Base-by-base conservation (phyloP, 2,113 vertebrate genomes). In the Pholis gunnellus region DNA sequence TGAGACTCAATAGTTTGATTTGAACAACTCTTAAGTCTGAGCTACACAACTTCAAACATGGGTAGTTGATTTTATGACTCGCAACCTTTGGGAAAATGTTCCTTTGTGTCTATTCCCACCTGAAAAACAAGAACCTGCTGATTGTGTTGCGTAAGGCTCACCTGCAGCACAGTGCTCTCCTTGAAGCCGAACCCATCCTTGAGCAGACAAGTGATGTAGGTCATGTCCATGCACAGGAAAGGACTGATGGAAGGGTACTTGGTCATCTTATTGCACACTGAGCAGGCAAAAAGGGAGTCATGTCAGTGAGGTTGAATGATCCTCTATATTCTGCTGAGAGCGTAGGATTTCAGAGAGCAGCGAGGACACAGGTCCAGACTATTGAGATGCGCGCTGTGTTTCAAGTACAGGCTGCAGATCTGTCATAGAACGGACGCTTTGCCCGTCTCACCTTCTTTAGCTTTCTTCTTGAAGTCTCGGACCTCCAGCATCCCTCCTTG, bases 221-320 rank as follows among this genome's bases (percentile, higher is more conserved):
- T 94, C 86, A 99, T 95, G 91, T 99, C 98, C 98, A 99, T 97
- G 79, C 98, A 99, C 29, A 99, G 95, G 90, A 98, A 98, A 13
- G 97, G 95, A 61, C 95, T 95, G 84, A 88, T 83, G 1, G 94
- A 90, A 22, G 89, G 93, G 78, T 93, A 93, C 75, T 92, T 94
- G 38, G 95, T 95, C 92, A 96, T 93, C 90, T 96, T 95, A 87
- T 96, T 95, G 90, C 98, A 99, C 44, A 98, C 98, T 97, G 78
- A 79, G 84, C 64, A 87, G 67, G 78, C 15, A 79, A 40, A 40
- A 77, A 75, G 75, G 69, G 68, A 79, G 44, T 75, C 6, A 44
- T 48, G 38, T 57, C 8, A 34, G 59, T 89, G 84, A 72, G 54
- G 29, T 29, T 71, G 27, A n/a, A 75, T 54, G 81, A 90, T 75